phyloP scores from a whole-genome alignment of 2,113 vertebrate genomes.

The Cryptotis parvus region DNA sequence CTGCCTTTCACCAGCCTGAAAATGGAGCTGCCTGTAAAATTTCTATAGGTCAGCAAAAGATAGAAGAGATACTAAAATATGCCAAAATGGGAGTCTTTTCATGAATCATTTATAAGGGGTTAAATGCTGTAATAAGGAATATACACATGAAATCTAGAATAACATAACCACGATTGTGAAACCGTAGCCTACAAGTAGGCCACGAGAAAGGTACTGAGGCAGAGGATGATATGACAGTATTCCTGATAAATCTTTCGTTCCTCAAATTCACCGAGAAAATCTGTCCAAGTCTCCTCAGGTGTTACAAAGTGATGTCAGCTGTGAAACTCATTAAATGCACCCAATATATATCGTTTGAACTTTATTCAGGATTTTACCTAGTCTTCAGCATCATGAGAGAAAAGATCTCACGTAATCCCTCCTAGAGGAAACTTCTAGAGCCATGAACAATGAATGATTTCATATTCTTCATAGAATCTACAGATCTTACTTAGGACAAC shows the following conservation, averaged over 20 bases:
- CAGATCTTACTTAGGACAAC: slow-evolving; percentile 18
- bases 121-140: neutral
- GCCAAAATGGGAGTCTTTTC: slow-evolving; percentile 16
- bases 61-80: neutral
- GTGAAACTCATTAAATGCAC: neutral
- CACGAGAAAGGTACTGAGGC: slow-evolving; percentile 10
- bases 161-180: neutral
- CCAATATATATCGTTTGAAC: neutral
- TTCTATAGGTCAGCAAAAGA: slow-evolving; percentile 58
- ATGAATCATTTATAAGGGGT: neutral
- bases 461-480: neutral
- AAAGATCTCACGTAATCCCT: neutral
- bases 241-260: neutral
- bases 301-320: neutral
- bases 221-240: neutral
- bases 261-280: neutral
- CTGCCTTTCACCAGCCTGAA: slow-evolving; percentile 59
- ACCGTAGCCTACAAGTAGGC: neutral
- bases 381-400: slow-evolving; percentile 21
- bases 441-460: neutral
- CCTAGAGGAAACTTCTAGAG: slow-evolving; percentile 16
- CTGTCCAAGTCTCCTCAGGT: slow-evolving; percentile 4
- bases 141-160: neutral
- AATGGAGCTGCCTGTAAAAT: slow-evolving; percentile 65
- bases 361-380: neutral